These are phyloP conservation scores for Lochmaea capreae DNA, from an alignment of 2,888 invertebrate genomes.

Conservation along the genomic window DNA sequence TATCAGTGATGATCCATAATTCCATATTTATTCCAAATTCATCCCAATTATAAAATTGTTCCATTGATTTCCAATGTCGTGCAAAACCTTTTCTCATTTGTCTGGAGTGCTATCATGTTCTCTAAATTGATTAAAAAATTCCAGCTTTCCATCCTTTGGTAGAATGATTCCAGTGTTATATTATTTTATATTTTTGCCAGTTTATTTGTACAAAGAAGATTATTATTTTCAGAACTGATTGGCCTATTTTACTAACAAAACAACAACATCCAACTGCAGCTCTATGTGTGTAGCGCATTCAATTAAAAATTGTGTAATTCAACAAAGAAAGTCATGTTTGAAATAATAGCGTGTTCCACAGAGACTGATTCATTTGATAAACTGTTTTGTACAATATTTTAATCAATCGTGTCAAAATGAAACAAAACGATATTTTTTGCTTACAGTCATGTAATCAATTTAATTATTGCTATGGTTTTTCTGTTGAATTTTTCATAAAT, in stretches of 20 bases:
- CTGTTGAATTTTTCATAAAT: background rate
- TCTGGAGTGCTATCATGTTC: no score
- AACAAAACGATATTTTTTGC: background rate
- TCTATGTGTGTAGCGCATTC: background rate
- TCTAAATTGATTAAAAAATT: no score
- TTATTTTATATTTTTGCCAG: no score
- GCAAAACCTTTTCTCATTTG: no score
- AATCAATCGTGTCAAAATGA: background rate
- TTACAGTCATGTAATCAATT: background rate
- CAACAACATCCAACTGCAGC: background rate
- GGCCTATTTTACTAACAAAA: background rate
- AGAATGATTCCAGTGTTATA: no score
- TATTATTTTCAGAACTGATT: no score
- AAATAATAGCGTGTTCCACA: background rate
- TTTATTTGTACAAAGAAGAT: no score
- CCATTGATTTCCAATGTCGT: no score
- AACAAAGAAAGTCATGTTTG: background rate
- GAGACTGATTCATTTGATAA: background rate
- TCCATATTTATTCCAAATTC: no score
- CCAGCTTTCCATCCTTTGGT: no score
- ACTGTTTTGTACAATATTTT: slow-evolving; percentile 1
- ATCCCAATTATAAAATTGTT: no score
- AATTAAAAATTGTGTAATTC: background rate
- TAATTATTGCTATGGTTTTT: background rate
- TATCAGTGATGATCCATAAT: no score